Conservation (phyloP, 1,140 invertebrate genomes). For the Apis laboriosa region DNA sequence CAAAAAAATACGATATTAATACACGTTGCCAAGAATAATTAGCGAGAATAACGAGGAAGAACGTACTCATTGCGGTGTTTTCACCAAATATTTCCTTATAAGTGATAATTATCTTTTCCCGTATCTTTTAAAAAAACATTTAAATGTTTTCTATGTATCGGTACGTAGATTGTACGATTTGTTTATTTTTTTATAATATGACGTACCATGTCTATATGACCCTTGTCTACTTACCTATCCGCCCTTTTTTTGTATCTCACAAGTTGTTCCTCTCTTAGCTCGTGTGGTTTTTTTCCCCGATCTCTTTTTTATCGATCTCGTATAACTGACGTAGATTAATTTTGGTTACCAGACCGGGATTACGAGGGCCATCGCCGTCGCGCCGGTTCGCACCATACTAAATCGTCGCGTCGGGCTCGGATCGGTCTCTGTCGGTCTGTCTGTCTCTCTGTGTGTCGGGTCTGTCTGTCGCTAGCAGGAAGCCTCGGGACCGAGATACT, state of each 20-base stretch:
- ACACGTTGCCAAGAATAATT: constrained; percentile 35
- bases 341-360: constrained; percentile 84
- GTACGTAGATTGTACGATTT: constrained; percentile 12
- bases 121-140: background rate
- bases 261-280: constrained; percentile 49
- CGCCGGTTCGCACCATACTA: constrained; percentile 91
- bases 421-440: constrained; percentile 78
- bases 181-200: constrained; percentile 15
- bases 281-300: constrained; percentile 39
- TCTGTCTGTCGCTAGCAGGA: constrained; percentile 76
- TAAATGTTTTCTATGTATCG: constrained; percentile 16
- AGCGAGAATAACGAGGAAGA: constrained; percentile 65
- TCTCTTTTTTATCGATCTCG: constrained; percentile 62
- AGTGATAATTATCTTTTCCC: constrained; percentile 6
- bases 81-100: background rate
- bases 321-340: constrained; percentile 76
- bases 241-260: constrained; percentile 35
- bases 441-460: constrained; percentile 71
- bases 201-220: background rate
- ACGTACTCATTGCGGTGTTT: constrained; percentile 38
- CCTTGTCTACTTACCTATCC: constrained; percentile 45
- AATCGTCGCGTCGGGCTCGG: constrained; percentile 80
- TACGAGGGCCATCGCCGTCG: constrained; percentile 88
- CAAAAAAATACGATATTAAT: constrained; percentile 10
- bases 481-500: constrained; percentile 80